Conservation (phyloP, 1,140 invertebrate genomes). For the Oncopodura yosiiana region DNA sequence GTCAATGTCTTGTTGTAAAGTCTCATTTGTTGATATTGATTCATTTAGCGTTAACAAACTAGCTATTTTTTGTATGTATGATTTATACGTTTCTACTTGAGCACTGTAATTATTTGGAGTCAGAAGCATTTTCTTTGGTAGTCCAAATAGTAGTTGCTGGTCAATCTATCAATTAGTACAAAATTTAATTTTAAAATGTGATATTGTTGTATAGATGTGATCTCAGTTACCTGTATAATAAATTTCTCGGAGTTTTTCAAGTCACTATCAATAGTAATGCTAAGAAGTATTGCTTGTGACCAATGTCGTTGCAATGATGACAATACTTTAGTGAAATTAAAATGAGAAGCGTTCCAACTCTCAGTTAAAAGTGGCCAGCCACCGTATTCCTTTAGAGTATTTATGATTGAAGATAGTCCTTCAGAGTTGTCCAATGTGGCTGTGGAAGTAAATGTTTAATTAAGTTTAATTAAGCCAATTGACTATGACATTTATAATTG, state of each 20-base stretch:
- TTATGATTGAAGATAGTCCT: slow-evolving; percentile 7
- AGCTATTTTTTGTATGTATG: slow-evolving; percentile 61
- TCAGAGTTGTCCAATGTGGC: slow-evolving; percentile 8
- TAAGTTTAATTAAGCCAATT: too few relatives aligned
- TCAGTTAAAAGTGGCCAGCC: slow-evolving; percentile 51
- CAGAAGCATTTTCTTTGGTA: slow-evolving; percentile 77
- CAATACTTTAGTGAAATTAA: slow-evolving; percentile 65
- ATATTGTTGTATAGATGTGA: too few relatives aligned
- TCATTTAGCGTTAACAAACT: slow-evolving; percentile 24
- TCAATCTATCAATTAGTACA: slow-evolving; percentile 63
- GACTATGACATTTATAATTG: too few relatives aligned
- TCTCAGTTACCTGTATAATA: slow-evolving; percentile 67
- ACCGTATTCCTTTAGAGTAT: slow-evolving; percentile 22
- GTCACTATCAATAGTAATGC: slow-evolving; percentile 76
- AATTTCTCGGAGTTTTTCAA: slow-evolving; percentile 78
- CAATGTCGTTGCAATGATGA: slow-evolving; percentile 60
- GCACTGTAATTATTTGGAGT: slow-evolving; percentile 53
- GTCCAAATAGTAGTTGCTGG: slow-evolving; percentile 69
- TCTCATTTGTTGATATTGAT: slow-evolving; percentile 33
- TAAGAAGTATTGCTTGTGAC: slow-evolving; percentile 73
- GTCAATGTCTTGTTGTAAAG: slow-evolving; percentile 60
- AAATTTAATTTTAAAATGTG: slow-evolving; percentile 8
- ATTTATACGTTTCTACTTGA: slow-evolving; percentile 67
- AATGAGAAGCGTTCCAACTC: slow-evolving; percentile 51
- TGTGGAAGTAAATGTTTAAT: too few relatives aligned